These are phyloP conservation scores for Atlantisia rogersi DNA, from an alignment of 2,113 vertebrate genomes.

Conservation along the genomic window DNA sequence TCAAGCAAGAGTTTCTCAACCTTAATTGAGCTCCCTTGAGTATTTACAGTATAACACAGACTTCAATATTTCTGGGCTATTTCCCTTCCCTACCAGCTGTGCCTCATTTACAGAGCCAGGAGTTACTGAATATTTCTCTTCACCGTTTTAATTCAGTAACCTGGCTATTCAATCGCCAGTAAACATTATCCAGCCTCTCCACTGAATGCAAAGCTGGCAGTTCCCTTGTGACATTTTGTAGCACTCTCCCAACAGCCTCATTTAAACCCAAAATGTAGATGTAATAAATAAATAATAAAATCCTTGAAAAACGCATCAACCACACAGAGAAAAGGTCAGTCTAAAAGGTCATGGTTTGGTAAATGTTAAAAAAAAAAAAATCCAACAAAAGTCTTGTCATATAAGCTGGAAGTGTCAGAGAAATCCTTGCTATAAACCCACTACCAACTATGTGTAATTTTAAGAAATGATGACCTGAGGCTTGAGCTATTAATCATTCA, in stretches of 20 bases:
- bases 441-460: not conserved
- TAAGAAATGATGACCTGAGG: not conserved
- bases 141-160: not conserved
- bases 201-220: not conserved
- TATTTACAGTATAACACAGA: not conserved
- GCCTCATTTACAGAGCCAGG: not conserved
- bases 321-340: not conserved
- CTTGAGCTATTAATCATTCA: not conserved
- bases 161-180: not conserved
- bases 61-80: not conserved
- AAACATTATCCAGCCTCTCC: not conserved
- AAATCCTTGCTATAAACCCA: not conserved
- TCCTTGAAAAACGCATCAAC: not conserved
- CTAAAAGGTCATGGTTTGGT: not conserved
- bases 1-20: conserved; percentile 23
- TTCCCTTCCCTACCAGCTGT: not conserved
- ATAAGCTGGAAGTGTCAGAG: not conserved
- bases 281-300: conserved; percentile 17
- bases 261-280: not conserved
- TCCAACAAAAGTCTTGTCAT: not conserved
- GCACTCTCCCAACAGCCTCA: not conserved
- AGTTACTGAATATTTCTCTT: not conserved
- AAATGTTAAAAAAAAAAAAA: not conserved
- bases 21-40: conserved; percentile 25
- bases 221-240: not conserved